Evolutionary conservation across 2,888 invertebrate species (phyloP), one percentile per base, ranked within the genome.

Genomic region (Scelioninae gen. 2): DNA sequence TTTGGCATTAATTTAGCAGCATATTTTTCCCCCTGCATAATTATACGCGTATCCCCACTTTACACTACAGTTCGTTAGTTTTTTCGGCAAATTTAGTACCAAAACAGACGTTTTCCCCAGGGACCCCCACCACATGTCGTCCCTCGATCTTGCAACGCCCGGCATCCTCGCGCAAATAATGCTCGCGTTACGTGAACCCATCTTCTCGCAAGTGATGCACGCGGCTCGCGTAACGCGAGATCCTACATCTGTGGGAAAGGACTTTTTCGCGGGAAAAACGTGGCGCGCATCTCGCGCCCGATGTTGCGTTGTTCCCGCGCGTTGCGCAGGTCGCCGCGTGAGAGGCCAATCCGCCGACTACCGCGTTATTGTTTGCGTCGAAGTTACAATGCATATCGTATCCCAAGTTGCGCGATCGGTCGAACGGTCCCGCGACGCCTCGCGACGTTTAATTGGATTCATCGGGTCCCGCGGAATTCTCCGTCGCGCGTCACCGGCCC

Each of bases 301-400:
- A 37, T 13, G 37, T 48, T 55, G 57, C 50, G 57, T 48, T 16
- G 41, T 45, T 48, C 41, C 41, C 50, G 58, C 18, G 9, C 15
- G 37, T 67, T 58, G 67, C 58, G 58, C 52, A 58, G 28, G 39
- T n/a, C 46, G 6, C 43, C 9, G 13, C 50, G 70, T 63, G 63
- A 67, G 72, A 72, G 61, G 61, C 35, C 37, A 46, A 37, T 33
- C 71, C 11, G 28, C 11, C 25, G 19, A 68, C 73, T 67, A 67
- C 67, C 60, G 67, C 57, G 57, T 73, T 73, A 73, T 73, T 73
- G 73, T 73, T 73, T 43, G 41, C 70, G 41, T 71, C 70, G 63
- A 70, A 63, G 63, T 35, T 57, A 52, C 70, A 53, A 73, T 73
- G 68, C 73, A 68, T 68, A 73, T 73, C 73, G 61, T 67, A 67